phyloP scores from a whole-genome alignment of 2,888 invertebrate species.

The Erebia aethiops region DNA sequence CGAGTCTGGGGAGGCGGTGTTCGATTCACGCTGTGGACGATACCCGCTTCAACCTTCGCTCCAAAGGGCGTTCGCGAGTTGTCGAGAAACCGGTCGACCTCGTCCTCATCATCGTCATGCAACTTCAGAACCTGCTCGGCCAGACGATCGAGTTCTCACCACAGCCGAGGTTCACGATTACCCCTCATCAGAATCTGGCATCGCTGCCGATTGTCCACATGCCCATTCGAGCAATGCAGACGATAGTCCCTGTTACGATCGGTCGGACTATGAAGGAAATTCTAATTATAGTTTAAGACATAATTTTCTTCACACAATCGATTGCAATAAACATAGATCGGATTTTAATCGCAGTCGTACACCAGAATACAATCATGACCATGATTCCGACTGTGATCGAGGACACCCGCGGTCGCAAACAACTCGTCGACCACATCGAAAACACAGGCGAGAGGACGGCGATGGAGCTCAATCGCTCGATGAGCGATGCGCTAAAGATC shows the following conservation, averaged over 20 bases:
- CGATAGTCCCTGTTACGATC: conserved; percentile 75
- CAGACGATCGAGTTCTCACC: conserved; percentile 76
- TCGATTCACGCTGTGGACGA: conserved; percentile 89
- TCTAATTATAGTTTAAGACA: conserved; percentile 73
- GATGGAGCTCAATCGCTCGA: conserved; percentile 76
- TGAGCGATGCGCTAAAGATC: conserved; percentile 75
- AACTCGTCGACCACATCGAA: conserved; percentile 65
- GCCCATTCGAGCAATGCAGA: conserved; percentile 75
- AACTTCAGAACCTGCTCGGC: conserved; percentile 72
- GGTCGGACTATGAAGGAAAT: conserved; percentile 75
- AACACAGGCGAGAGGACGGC: conserved; percentile 71
- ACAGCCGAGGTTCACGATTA: conserved; percentile 80
- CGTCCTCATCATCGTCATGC: conserved; percentile 75
- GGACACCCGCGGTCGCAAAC: conserved; percentile 69
- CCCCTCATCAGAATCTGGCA: conserved; percentile 81
- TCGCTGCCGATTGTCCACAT: conserved; percentile 78
- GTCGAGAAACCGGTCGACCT: conserved; percentile 69
- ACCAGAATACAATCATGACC: conserved; percentile 72
- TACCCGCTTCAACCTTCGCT: conserved; percentile 84
- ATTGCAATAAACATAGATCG: conserved; percentile 69
- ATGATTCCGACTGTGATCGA: conserved; percentile 69
- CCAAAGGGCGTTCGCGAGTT: conserved; percentile 75
- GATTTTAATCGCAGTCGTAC: conserved; percentile 75
- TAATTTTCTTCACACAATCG: conserved; percentile 71
- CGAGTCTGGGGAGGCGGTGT: conserved; percentile 84